Conservation (phyloP, 2,797 vertebrate genomes). For the Hylomyscus alleni region DNA sequence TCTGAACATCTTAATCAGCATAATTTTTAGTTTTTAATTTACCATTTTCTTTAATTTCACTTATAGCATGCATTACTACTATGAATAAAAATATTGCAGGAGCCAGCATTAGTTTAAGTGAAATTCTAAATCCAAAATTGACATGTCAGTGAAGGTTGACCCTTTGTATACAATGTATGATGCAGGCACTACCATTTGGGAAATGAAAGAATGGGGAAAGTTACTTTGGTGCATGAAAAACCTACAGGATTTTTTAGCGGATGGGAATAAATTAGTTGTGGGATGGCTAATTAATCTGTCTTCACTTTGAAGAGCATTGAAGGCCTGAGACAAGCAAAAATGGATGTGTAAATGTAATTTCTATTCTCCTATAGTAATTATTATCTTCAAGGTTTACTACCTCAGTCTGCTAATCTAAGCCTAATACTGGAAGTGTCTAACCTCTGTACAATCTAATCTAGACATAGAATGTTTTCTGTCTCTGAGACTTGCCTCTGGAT, state of each 20-base stretch:
- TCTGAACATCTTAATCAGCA: neutral
- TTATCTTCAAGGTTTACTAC: too few relatives aligned
- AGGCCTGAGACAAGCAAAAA: neutral
- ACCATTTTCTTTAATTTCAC: neutral
- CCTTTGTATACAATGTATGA: neutral
- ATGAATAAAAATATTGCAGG: neutral
- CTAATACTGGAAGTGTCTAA: neutral
- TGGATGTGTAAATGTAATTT: neutral
- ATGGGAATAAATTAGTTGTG: neutral
- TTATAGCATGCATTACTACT: neutral
- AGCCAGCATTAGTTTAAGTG: slow-evolving; percentile 2
- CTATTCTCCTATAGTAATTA: too few relatives aligned
- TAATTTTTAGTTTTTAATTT: slow-evolving; percentile 3
- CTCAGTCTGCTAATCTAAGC: too few relatives aligned
- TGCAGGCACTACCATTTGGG: neutral
- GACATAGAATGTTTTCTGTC: neutral
- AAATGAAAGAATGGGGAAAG: neutral
- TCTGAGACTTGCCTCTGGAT: neutral
- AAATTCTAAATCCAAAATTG: slow-evolving; percentile 25
- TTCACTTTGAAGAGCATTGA: neutral
- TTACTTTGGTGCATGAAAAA: neutral
- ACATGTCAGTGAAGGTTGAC: neutral
- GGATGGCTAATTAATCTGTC: neutral
- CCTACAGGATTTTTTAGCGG: neutral
- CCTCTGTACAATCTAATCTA: neutral